Percentiles rank a stretch among this genome's conserved stretches.
These are phyloP conservation scores for Exephanes ischioxanthus DNA, from an alignment of 2,888 invertebrate genomes.

Conservation along the genomic window DNA sequence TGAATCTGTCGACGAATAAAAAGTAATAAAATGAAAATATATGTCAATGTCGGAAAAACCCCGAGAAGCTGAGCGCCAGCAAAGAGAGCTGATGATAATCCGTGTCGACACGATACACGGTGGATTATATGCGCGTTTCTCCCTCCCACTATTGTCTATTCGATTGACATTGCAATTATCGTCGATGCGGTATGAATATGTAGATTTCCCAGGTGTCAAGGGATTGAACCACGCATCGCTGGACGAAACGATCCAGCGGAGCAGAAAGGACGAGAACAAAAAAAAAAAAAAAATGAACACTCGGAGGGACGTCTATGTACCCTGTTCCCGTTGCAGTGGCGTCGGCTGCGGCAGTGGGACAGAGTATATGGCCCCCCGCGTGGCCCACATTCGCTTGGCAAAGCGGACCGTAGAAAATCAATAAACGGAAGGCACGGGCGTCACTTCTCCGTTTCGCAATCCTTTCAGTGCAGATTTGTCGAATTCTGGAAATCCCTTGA, in stretches of 20 bases:
- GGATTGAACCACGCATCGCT: constrained; percentile 46
- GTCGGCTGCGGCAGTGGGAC: constrained; percentile 38
- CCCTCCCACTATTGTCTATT: not conserved
- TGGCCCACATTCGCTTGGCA: constrained; percentile 79
- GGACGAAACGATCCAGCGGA: constrained; percentile 48
- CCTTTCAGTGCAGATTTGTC: constrained; percentile 30
- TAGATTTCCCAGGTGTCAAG: constrained; percentile 38
- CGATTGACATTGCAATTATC: constrained; percentile 56
- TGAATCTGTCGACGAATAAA: not conserved
- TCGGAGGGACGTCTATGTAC: constrained; percentile 29
- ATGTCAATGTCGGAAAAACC: not conserved
- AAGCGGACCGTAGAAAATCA: constrained; percentile 80
- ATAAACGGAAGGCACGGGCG: constrained; percentile 81
- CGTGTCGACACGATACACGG: constrained; percentile 12
- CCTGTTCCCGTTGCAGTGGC: constrained; percentile 50
- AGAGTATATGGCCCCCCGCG: constrained; percentile 53
- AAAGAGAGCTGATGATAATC: constrained; percentile 13
- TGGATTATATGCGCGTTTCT: not conserved
- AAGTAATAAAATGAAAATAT: not conserved
- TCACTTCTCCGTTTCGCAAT: constrained; percentile 76
- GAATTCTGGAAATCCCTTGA: constrained; percentile 24
- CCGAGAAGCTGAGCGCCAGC: not conserved
- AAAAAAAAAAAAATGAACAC: constrained; percentile 51
- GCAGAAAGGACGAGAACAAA: not conserved
- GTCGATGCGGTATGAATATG: constrained; percentile 30